Evolutionary conservation across 2,888 invertebrate species (phyloP).

Genomic region (Euzophera pinguis): DNA sequence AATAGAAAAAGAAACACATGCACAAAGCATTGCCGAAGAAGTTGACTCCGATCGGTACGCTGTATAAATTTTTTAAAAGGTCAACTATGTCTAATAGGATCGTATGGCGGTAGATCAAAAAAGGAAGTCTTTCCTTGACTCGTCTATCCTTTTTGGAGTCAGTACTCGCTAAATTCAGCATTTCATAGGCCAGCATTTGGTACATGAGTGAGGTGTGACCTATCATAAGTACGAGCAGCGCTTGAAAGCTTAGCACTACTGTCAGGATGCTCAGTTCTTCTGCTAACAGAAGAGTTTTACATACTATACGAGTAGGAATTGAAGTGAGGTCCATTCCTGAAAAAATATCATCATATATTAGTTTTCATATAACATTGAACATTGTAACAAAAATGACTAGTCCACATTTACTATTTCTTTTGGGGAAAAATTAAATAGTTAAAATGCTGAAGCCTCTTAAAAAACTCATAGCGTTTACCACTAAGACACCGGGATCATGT

Average conservation of each 20-base stretch:
- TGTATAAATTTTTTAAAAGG: conserved; percentile 49
- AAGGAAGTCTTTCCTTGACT: conserved; percentile 37
- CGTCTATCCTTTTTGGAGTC: conserved; percentile 21
- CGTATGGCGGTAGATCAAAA: conserved; percentile 43
- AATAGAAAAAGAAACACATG: conserved; percentile 52
- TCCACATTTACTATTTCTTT: too few relatives aligned
- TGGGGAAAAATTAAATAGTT: too few relatives aligned
- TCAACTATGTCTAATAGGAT: conserved; percentile 39
- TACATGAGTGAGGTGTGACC: conserved; percentile 58
- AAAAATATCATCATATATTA: too few relatives aligned
- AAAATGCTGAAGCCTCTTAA: too few relatives aligned
- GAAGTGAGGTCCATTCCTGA: conserved; percentile 50
- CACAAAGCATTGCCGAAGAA: conserved; percentile 56
- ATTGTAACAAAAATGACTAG: too few relatives aligned
- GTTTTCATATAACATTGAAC: too few relatives aligned
- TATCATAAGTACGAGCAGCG: conserved; percentile 49
- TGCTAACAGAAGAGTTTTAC: conserved; percentile 34
- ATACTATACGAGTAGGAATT: conserved; percentile 49
- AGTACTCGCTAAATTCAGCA: conserved; percentile 19
- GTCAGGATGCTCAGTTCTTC: conserved; percentile 45
- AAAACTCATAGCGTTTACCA: too few relatives aligned
- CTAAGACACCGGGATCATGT: too few relatives aligned
- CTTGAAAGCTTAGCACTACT: conserved; percentile 53
- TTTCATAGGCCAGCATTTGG: conserved; percentile 48
- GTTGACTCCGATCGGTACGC: conserved; percentile 56